Percentiles rank a stretch among this genome's conserved stretches.
Evolutionary conservation across 1,140 invertebrate species (phyloP).

Genomic region (Agraylea sexmaculata): DNA sequence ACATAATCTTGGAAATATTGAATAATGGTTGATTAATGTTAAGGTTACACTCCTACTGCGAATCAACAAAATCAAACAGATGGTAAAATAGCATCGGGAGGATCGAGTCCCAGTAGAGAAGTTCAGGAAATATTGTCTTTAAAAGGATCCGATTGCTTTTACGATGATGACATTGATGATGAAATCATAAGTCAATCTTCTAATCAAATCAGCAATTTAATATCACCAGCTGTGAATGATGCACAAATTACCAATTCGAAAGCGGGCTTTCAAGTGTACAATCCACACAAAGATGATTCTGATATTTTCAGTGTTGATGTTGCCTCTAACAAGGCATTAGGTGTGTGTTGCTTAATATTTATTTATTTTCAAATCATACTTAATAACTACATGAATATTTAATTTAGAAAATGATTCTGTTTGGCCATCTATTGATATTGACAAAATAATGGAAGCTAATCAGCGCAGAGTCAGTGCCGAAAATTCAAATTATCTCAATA

Average conservation of each 20-base stretch:
- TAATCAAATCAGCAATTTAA: conserved; percentile 7
- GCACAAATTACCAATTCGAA: conserved; percentile 11
- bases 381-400: not conserved
- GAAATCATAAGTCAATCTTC: conserved; percentile 14
- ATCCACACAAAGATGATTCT: conserved; percentile 11
- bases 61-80: too few relatives aligned
- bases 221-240: conserved; percentile 1
- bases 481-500: too few relatives aligned
- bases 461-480: conserved; percentile 33
- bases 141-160: conserved; percentile 20
- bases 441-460: conserved; percentile 34
- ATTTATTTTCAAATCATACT: not conserved
- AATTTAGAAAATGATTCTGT: conserved; percentile 29
- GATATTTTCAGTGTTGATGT: conserved; percentile 5
- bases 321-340: too few relatives aligned
- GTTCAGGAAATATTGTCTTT: conserved; percentile 64
- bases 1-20: too few relatives aligned
- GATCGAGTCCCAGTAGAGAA: conserved; percentile 75
- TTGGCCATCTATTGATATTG: conserved; percentile 37
- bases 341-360: too few relatives aligned
- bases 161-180: conserved; percentile 15
- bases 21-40: conserved; percentile 22
- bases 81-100: conserved; percentile 48
- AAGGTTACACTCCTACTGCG: too few relatives aligned
- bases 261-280: conserved; percentile 14